A percentile compares a stretch with the other conserved stretches of the same genome.
phyloP scores from a whole-genome alignment of 2,797 vertebrate species.

The Urosaurus nigricauda region DNA sequence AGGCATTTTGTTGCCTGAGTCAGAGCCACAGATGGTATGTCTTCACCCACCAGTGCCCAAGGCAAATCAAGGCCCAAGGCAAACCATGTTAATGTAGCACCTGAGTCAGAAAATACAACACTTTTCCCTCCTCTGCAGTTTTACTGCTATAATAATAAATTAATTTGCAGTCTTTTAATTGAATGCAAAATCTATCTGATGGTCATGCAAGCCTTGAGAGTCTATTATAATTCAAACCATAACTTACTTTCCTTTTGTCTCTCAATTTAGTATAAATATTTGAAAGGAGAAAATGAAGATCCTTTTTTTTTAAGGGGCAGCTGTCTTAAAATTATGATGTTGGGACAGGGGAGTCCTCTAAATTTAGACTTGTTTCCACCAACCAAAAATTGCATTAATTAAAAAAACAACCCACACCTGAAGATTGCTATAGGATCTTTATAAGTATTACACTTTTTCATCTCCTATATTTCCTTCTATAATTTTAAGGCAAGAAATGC shows the following conservation, averaged over 20 bases:
- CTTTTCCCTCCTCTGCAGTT: background rate
- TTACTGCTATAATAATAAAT: background rate
- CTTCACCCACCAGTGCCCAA: background rate
- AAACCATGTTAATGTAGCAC: background rate
- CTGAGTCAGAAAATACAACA: background rate
- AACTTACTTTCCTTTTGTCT: no score
- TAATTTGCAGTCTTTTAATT: background rate
- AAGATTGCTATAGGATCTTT: slow-evolving; percentile 17
- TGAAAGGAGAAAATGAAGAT: background rate
- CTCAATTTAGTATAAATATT: background rate
- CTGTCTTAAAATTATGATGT: slow-evolving; percentile 24
- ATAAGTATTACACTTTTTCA: slow-evolving; percentile 11
- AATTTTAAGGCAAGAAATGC: background rate
- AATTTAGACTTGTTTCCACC: background rate
- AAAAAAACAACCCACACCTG: background rate
- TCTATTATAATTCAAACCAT: background rate
- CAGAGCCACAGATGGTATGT: background rate
- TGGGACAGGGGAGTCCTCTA: background rate
- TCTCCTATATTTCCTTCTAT: slow-evolving; percentile 5
- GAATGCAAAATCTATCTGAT: background rate
- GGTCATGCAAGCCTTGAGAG: background rate
- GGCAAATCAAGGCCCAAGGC: background rate
- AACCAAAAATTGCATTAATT: slow-evolving; percentile 14
- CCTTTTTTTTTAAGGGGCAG: background rate
- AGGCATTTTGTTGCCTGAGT: background rate